Conservation (phyloP, 2,888 invertebrate species). For the Cephus pulcher region DNA sequence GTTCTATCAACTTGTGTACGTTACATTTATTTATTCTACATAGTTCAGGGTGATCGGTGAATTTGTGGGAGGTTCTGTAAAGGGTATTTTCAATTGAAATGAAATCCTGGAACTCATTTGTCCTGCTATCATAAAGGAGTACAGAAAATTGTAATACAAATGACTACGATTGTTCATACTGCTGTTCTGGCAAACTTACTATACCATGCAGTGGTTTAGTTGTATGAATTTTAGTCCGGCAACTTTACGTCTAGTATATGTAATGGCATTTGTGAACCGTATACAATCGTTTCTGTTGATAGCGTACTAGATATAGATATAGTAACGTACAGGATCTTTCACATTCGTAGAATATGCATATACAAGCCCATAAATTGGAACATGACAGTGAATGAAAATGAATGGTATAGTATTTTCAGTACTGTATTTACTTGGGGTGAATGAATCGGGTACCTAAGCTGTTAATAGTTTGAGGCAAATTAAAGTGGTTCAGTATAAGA, state of each 20-base stretch:
- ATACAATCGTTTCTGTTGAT: neutral
- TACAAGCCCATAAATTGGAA: neutral
- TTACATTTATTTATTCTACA: neutral
- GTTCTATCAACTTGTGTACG: neutral
- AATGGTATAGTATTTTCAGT: neutral
- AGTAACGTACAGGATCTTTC: neutral
- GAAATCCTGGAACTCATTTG: too few relatives aligned
- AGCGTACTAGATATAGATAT: neutral
- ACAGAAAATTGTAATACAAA: too few relatives aligned
- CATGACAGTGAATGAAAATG: neutral
- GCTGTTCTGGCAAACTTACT: neutral
- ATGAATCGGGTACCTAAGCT: neutral
- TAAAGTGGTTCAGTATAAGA: too few relatives aligned
- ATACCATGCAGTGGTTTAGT: neutral
- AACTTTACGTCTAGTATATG: neutral
- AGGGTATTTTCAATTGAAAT: neutral
- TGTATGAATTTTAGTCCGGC: neutral
- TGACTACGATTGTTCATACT: neutral
- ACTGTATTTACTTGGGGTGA: neutral
- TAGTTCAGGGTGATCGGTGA: neutral
- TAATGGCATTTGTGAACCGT: neutral
- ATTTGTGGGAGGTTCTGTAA: neutral
- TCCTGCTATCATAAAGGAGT: too few relatives aligned
- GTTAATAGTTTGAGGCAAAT: neutral
- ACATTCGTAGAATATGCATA: neutral